phyloP scores from a whole-genome alignment of 2,888 invertebrate genomes.

The Melikaiella ostensackeni region DNA sequence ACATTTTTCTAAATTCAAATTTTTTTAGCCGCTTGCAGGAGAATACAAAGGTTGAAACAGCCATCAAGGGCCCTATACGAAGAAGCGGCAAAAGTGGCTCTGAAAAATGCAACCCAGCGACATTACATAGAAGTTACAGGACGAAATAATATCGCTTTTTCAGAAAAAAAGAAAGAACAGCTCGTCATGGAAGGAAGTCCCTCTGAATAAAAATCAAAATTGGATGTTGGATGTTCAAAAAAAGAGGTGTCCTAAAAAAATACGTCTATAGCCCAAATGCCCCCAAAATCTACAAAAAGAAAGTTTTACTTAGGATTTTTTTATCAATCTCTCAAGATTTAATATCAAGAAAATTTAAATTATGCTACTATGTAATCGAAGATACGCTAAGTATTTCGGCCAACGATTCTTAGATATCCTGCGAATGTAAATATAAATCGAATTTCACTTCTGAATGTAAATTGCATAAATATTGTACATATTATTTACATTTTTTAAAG shows the following conservation, averaged over 20 bases:
- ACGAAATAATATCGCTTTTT: slow-evolving; percentile 16
- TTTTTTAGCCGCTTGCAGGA: slow-evolving; percentile 23
- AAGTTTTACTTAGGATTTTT: background rate
- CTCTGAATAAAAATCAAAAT: slow-evolving; percentile 9
- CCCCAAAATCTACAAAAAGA: background rate
- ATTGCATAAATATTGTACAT: background rate
- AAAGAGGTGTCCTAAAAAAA: background rate
- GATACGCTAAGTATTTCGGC: too few species aligned
- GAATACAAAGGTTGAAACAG: slow-evolving; percentile 31
- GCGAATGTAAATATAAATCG: background rate
- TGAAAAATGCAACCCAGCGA: slow-evolving; percentile 30
- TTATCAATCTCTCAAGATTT: background rate
- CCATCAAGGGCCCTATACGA: slow-evolving; percentile 13
- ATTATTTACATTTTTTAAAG: background rate
- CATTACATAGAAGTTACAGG: slow-evolving; percentile 22
- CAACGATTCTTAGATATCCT: too few species aligned
- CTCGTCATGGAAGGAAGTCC: slow-evolving; percentile 28
- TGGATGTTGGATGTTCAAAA: background rate
- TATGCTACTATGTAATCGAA: background rate
- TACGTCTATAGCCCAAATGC: background rate
- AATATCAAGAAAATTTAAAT: background rate
- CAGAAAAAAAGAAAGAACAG: slow-evolving; percentile 24
- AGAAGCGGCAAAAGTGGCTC: slow-evolving; percentile 25
- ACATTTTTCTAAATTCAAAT: background rate
- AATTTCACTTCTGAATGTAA: background rate